phyloP scores from a whole-genome alignment of 92 coral and sea anemone species.

The Porites divaricata region DNA sequence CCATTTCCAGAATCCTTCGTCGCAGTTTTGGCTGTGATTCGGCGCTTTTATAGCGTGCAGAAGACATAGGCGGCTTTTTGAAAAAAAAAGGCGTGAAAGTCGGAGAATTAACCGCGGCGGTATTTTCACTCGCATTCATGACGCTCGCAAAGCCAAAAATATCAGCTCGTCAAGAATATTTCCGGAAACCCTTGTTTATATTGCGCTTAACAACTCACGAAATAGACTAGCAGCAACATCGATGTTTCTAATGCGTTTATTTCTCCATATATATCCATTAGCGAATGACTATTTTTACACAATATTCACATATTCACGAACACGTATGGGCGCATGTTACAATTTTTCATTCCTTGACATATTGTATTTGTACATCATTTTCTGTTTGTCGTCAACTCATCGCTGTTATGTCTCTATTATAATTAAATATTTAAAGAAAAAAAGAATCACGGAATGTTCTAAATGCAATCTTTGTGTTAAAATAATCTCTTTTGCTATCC shows the following conservation, averaged over 20 bases:
- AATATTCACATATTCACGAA: slow-evolving; percentile 4
- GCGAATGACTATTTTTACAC: background rate
- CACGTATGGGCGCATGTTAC: background rate
- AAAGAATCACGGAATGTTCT: slow-evolving; percentile 13
- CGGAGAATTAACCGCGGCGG: slow-evolving; percentile 28
- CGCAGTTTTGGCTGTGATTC: no score
- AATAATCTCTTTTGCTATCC: slow-evolving; percentile 1
- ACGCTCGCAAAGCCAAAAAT: slow-evolving; percentile 6
- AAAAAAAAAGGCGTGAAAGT: background rate
- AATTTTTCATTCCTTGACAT: background rate
- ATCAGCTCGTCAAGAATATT: slow-evolving; percentile 24
- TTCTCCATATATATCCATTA: background rate
- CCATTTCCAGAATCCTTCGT: no score
- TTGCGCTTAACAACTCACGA: slow-evolving; percentile 17
- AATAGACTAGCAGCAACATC: slow-evolving; percentile 6
- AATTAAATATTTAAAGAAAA: slow-evolving; percentile 24
- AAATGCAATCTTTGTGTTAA: slow-evolving; percentile 1
- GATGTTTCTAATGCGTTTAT: slow-evolving; percentile 2
- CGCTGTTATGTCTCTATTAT: background rate
- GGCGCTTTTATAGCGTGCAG: slow-evolving; percentile 18
- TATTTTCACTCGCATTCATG: slow-evolving; percentile 10
- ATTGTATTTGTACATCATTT: background rate
- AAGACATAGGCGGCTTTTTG: slow-evolving; percentile 7
- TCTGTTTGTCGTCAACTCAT: background rate
- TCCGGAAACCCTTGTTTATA: slow-evolving; percentile 25